Evolutionary conservation across 92 coral and sea anemone species (phyloP), one percentile per base, ranked within the genome.

Genomic region (Phenganax stokvisi): DNA sequence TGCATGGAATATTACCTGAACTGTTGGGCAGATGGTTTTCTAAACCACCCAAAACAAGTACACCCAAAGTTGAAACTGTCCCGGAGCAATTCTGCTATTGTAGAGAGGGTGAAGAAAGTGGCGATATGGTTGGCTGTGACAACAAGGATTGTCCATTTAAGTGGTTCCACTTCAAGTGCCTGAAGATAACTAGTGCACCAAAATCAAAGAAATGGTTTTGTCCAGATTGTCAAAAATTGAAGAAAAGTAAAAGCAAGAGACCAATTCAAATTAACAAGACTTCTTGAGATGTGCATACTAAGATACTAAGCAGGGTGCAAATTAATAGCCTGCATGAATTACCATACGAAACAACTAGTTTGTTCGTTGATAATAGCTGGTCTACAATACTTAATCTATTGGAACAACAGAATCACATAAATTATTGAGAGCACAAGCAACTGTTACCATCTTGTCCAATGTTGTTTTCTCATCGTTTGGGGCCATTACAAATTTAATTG

Each of bases 371-470:
- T 37, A 37, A 37, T 37, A 1, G 47, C 47, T 37, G 47, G 47
- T 2, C 47, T 37, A 37, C 47, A 37, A 13, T 13, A 30, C 20
- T 59, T 72, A 87, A 74, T 84, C 90, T 84, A 87, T 84, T 72
- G 87, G 87, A 20, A 78, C 91, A 74, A 88, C 91, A 80, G 89
- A 85, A 73, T 85, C 89, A 85, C 91, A 85, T 54, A 85, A 58
- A 85, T 85, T 85, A 67, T 25, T 80, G 56, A 81, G 85, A 57
- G 87, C 86, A 88, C 89, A 88, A 76, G 82, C 61, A 75, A 77
- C 85, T 72, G 88, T 88, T 62, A 88, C 91, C 80, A 88, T 85
- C 85, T 85, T 88, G 71, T 88, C 89, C 77, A 85, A 85, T 68
- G 80, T 75, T 75, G 47, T 37, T 37, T 37, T 37, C 47, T 37